Evolutionary conservation across 2,888 invertebrate species (phyloP), one percentile per base, ranked within the genome.

Genomic region (Autographa gamma): DNA sequence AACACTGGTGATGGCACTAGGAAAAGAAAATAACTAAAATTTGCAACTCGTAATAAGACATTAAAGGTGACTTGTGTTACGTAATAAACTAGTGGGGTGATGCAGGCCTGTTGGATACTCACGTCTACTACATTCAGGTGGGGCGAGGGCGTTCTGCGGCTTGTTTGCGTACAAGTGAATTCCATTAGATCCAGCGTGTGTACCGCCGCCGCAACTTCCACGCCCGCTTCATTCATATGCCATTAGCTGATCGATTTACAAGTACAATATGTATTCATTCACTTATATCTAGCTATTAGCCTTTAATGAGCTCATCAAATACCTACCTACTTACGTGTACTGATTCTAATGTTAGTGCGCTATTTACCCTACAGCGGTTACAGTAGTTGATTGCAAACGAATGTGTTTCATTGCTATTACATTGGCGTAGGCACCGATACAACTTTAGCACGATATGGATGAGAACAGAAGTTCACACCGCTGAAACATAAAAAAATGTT

Each of bases 101-200:
- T 77, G 87, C 88, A 87, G 84, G 82, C 82, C 77, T 83, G 83
- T 82, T 85, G 86, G 86, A 85, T 88, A 89, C 88, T 89, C 86
- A 86, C 85, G 82, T 78, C 81, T 81, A 84, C 82, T 83, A 80
- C 82, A 81, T 84, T 85, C 88, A 88, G 87, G 88, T 89, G 87
- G 85, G 88, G 88, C 85, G 86, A 86, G 88, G 88, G 92, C 90
- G 90, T 87, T 89, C 88, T 89, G 93, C 88, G 92, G 93, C 92
- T 91, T 95, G 95, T 95, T 95, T 95, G 94, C 95, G 91, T 94
- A 95, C 95, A 95, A 93, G 95, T 90, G 93, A 95, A 95, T 95
- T 95, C 95, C 95, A 95, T 95, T 95, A 95, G 94, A 94, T 91
- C 91, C 92, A 89, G 89, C 91, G 90, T 91, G 91, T 93, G 91